Percentiles rank a stretch among this genome's conserved stretches.
Evolutionary conservation across 2,797 vertebrate species (phyloP).

Genomic region (Aulostomus chinensis): DNA sequence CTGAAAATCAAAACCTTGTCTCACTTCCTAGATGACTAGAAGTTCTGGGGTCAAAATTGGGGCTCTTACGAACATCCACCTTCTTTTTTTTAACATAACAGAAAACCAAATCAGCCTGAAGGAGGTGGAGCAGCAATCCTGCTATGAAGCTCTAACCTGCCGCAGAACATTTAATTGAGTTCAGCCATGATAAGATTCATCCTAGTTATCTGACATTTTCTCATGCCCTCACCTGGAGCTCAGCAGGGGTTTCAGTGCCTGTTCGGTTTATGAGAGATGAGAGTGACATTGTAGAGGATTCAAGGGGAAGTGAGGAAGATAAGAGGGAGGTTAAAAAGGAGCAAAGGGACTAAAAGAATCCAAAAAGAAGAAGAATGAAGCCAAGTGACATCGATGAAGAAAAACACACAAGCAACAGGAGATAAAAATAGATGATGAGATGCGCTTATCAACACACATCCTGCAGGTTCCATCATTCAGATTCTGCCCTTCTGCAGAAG

Average conservation of each 20-base stretch:
- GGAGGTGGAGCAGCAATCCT: no score
- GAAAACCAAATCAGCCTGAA: no score
- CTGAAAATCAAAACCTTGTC: no score
- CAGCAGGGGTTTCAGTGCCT: conserved; percentile 12
- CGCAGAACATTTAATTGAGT: no score
- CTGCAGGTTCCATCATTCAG: conserved; percentile 22
- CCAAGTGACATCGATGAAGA: neutral
- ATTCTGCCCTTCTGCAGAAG: conserved; percentile 21
- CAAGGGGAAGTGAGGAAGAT: conserved; percentile 1
- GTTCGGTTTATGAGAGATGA: no score
- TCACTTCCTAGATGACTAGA: no score
- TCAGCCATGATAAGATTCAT: no score
- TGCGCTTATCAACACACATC: conserved; percentile 16
- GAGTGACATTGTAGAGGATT: conserved; percentile 12
- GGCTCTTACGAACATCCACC: no score
- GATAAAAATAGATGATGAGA: conserved; percentile 33
- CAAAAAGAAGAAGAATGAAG: conserved; percentile 7
- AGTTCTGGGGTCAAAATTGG: no score
- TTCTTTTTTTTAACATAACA: no score
- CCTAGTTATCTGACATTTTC: conserved; percentile 10
- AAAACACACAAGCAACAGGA: conserved; percentile 16
- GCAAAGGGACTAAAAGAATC: neutral
- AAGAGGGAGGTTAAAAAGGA: conserved; percentile 7
- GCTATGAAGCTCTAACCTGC: no score
- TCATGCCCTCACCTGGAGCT: conserved; percentile 16